Percentiles rank a stretch among this genome's conserved stretches.
Conservation (phyloP, 2,888 invertebrate species). For the Synanthedon tipuliformis region DNA sequence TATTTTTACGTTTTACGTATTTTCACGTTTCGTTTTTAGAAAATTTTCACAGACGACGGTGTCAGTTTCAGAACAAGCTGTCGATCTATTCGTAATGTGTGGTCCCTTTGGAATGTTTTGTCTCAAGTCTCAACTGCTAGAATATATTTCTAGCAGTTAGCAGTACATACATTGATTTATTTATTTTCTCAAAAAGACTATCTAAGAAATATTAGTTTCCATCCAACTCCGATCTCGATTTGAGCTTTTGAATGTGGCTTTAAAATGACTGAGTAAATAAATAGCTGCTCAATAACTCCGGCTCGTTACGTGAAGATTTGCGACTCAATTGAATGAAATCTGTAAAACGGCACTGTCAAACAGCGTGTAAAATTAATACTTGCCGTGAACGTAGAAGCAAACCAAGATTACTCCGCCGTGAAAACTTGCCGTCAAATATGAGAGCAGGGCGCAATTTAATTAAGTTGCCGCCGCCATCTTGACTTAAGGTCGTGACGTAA, state of each 20-base stretch:
- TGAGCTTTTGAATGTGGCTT: no score
- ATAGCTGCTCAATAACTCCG: constrained; percentile 4
- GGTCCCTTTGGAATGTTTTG: neutral
- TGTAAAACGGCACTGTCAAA: neutral
- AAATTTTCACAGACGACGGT: constrained; percentile 15
- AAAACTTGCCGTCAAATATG: neutral
- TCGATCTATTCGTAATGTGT: neutral
- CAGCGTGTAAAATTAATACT: neutral
- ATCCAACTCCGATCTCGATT: no score
- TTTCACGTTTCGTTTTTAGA: constrained; percentile 9
- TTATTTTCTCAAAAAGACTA: no score
- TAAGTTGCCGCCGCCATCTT: constrained; percentile 9
- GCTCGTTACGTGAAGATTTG: no score
- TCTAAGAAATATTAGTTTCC: no score
- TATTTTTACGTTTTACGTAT: neutral
- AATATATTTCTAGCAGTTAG: constrained; percentile 50
- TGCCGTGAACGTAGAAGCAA: neutral
- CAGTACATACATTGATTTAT: no score
- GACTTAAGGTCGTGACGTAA: constrained; percentile 6
- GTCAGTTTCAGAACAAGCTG: constrained; percentile 12
- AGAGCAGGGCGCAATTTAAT: constrained; percentile 16
- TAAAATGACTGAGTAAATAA: no score
- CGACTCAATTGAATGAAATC: no score
- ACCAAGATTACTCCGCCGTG: neutral
- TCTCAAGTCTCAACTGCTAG: constrained; percentile 32